Conservation (phyloP, 1,140 invertebrate genomes). For the Drosophila sucinea region DNA sequence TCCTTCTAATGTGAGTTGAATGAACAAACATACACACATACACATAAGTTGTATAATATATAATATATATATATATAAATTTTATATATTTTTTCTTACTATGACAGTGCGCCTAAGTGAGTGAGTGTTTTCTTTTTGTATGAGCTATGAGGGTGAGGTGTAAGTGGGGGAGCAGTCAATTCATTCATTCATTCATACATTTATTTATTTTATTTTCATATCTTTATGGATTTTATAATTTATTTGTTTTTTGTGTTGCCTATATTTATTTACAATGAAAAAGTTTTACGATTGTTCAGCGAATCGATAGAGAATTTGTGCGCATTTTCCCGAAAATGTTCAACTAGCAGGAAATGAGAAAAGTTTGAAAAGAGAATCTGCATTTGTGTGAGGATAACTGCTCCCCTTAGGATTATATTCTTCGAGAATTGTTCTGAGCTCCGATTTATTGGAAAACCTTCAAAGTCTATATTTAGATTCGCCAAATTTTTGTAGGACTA, state of each 20-base stretch:
- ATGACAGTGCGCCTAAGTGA: constrained; percentile 59
- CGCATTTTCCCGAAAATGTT: constrained; percentile 54
- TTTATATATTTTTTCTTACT: constrained; percentile 49
- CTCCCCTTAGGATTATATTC: background rate
- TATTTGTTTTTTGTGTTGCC: background rate
- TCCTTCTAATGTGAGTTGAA: constrained; percentile 64
- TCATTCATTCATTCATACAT: constrained; percentile 9
- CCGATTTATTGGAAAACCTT: background rate
- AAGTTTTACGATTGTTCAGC: constrained; percentile 28
- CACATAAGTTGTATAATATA: constrained; percentile 35
- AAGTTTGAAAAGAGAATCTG: constrained; percentile 8
- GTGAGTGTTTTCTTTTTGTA: constrained; percentile 12
- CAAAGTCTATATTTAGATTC: too few relatives aligned
- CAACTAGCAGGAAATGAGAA: constrained; percentile 3
- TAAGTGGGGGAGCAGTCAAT: constrained; percentile 33
- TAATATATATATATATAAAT: constrained; percentile 40
- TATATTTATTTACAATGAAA: constrained; percentile 71
- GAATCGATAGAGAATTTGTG: constrained; percentile 65
- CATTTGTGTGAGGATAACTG: background rate
- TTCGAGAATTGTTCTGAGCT: background rate
- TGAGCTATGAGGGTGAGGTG: constrained; percentile 16
- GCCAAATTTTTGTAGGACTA: too few relatives aligned
- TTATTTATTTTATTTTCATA: constrained; percentile 23
- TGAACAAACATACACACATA: constrained; percentile 70
- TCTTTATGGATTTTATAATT: background rate